Evolutionary conservation across 2,113 vertebrate species (phyloP).

Genomic region (Apteryx owenii): DNA sequence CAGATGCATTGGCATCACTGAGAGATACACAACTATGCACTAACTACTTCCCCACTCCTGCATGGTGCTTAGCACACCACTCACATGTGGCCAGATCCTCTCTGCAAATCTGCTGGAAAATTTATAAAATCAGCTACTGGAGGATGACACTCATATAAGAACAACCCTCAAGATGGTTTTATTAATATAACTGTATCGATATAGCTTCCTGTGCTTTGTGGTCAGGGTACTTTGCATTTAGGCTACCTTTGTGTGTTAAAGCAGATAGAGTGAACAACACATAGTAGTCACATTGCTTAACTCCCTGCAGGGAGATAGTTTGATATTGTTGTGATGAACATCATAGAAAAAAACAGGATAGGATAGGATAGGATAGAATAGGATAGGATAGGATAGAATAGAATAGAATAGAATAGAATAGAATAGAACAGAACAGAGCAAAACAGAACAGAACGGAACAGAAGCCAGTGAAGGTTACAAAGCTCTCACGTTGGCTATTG

Average conservation of each 20-base stretch:
- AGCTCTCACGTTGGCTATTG: rapidly evolving
- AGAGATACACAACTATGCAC: not conserved
- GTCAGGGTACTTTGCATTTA: not conserved
- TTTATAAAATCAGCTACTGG: not conserved
- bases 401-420: not conserved
- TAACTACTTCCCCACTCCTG: not conserved
- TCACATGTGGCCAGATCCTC: not conserved
- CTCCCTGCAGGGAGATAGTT: not conserved
- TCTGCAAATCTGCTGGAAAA: not conserved
- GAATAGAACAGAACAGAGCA: not conserved
- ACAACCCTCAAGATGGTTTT: not conserved
- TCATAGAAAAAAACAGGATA: not conserved
- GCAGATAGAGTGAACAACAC: not conserved
- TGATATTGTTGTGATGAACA: not conserved
- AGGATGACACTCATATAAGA: not conserved
- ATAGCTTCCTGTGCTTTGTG: not conserved
- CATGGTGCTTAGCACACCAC: not conserved
- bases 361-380: not conserved
- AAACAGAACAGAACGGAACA: not conserved
- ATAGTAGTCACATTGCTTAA: not conserved
- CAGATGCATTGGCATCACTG: not conserved
- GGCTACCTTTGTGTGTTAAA: not conserved
- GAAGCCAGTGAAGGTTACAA: not conserved
- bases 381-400: not conserved
- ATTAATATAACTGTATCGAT: not conserved